Percentiles rank a stretch among this genome's conserved stretches.
Evolutionary conservation across 2,797 vertebrate species (phyloP).

Genomic region (Epinephelus awoara): DNA sequence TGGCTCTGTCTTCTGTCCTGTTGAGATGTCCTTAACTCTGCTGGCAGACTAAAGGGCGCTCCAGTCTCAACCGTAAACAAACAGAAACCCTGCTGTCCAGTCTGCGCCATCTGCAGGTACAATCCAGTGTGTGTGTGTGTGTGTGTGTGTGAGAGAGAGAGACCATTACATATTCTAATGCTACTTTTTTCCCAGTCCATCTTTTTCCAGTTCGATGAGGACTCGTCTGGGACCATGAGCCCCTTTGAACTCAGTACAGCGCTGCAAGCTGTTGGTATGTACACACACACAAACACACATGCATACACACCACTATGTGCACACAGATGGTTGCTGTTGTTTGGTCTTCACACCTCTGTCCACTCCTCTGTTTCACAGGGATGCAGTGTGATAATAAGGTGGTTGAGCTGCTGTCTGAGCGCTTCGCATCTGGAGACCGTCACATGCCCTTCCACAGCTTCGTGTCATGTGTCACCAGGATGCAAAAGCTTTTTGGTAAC

Average conservation of each 20-base stretch:
- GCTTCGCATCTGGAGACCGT: constrained; percentile 82
- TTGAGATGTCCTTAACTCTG: constrained; percentile 70
- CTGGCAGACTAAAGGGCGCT: constrained; percentile 79
- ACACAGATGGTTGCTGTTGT: constrained; percentile 3
- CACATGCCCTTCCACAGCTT: constrained; percentile 82
- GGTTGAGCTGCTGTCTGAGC: constrained; percentile 79
- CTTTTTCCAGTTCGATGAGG: constrained; percentile 83
- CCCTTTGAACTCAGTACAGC: constrained; percentile 84
- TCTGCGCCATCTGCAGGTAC: constrained; percentile 82
- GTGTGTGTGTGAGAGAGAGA: constrained; percentile 23
- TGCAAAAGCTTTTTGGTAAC: constrained; percentile 86
- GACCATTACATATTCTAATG: neutral
- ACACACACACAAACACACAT: constrained; percentile 27
- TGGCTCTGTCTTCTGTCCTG: constrained; percentile 24
- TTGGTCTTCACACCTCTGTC: constrained; percentile 20
- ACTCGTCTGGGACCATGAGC: constrained; percentile 87
- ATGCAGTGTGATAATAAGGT: constrained; percentile 81
- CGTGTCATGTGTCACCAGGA: constrained; percentile 82
- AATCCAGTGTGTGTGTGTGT: constrained; percentile 15
- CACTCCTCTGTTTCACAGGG: constrained; percentile 68
- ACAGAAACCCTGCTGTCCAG: constrained; percentile 77
- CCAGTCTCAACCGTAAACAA: constrained; percentile 80
- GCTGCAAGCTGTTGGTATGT: constrained; percentile 81
- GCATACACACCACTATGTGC: neutral
- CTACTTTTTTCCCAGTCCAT: constrained; percentile 72